These are phyloP conservation scores for Sphaerophoria taeniata DNA, from an alignment of 2,888 invertebrate genomes.

Conservation along the genomic window DNA sequence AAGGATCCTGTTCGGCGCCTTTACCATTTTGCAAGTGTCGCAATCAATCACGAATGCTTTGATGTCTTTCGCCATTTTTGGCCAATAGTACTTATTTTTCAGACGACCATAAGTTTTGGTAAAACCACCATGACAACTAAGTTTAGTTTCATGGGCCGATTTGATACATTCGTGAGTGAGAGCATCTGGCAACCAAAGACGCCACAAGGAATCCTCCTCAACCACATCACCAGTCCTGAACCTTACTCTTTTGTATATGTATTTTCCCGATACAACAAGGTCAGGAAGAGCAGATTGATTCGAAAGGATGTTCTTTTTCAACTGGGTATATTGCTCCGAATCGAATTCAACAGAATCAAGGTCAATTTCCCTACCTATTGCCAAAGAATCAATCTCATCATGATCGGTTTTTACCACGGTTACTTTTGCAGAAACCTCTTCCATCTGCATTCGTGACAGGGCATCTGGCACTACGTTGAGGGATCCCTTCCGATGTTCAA, in stretches of 20 bases:
- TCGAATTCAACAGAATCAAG: not conserved
- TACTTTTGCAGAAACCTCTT: not conserved
- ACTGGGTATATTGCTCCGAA: not conserved
- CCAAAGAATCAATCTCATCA: no score
- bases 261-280: no score
- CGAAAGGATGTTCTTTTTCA: not conserved
- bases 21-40: not conserved
- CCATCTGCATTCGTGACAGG: conserved; percentile 6
- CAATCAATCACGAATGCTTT: not conserved
- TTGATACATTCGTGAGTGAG: not conserved
- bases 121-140: not conserved
- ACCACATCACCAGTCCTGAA: no score
- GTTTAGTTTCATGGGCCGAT: not conserved
- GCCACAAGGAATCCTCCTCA: no score
- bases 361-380: not conserved
- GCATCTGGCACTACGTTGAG: not conserved
- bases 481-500: no score
- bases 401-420: not conserved
- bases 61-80: not conserved
- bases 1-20: not conserved
- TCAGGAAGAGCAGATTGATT: not conserved
- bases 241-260: no score
- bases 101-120: not conserved
- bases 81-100: not conserved
- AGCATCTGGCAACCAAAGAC: not conserved